Conservation (phyloP, 1,140 invertebrate genomes). For the Drosophila grimshawi region DNA sequence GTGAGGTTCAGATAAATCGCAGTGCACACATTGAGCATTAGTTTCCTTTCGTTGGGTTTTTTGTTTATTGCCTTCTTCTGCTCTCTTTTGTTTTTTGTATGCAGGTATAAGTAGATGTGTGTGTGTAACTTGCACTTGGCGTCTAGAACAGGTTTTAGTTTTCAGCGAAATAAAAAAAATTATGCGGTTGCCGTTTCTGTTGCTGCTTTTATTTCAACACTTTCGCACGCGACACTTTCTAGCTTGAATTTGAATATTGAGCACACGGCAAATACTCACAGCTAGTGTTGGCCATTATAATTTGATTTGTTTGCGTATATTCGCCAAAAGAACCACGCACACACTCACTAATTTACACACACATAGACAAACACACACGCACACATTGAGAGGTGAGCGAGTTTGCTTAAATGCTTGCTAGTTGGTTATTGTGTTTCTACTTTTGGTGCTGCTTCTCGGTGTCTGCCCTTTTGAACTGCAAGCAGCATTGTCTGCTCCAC, state of each 20-base stretch:
- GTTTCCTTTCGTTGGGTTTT: conserved; percentile 40
- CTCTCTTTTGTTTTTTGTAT: conserved; percentile 31
- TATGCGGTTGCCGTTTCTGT: conserved; percentile 27
- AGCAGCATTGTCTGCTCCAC: conserved; percentile 53
- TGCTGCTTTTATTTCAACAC: conserved; percentile 65
- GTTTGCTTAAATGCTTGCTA: conserved; percentile 50
- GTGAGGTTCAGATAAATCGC: conserved; percentile 9
- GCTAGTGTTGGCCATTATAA: conserved; percentile 45
- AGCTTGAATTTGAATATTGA: conserved; percentile 71
- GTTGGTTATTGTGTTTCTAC: conserved; percentile 29
- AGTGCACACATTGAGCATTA: conserved; percentile 40
- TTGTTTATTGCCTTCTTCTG: conserved; percentile 59
- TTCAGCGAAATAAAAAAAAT: conserved; percentile 42
- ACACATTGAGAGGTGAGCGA: conserved; percentile 29
- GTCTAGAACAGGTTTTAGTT: conserved; percentile 73
- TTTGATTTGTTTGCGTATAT: conserved; percentile 55
- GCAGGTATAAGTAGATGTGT: background rate
- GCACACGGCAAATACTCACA: conserved; percentile 48
- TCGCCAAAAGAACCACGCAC: conserved; percentile 42
- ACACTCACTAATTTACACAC: conserved; percentile 26
- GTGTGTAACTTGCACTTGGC: conserved; percentile 62
- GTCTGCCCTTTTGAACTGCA: conserved; percentile 64
- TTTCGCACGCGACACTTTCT: conserved; percentile 82
- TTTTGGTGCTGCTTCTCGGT: conserved; percentile 21
- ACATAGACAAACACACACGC: conserved; percentile 29